These are phyloP conservation scores for Eupithecia abbreviata DNA, from an alignment of 2,888 invertebrate genomes.

Conservation along the genomic window DNA sequence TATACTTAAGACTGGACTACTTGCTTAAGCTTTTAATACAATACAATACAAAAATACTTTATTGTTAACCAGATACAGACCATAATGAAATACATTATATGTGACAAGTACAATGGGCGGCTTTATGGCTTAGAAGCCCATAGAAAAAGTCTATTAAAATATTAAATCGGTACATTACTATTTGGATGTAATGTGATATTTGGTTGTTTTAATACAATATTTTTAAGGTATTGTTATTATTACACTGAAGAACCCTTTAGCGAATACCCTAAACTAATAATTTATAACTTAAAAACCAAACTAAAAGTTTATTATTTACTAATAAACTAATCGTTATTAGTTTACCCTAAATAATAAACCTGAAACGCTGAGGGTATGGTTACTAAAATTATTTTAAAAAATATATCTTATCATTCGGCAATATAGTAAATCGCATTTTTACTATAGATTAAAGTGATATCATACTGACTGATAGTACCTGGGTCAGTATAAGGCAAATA, in stretches of 20 bases:
- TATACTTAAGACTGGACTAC: background rate
- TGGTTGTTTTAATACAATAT: background rate
- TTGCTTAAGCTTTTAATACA: background rate
- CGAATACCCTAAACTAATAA: no score
- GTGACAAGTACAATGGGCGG: no score
- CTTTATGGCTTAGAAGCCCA: background rate
- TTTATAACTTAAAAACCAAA: no score
- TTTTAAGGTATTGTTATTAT: background rate
- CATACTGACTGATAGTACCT: background rate
- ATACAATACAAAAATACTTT: no score
- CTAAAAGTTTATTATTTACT: no score
- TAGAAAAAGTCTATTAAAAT: background rate
- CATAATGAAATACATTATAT: no score
- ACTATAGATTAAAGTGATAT: background rate
- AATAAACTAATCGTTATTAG: no score
- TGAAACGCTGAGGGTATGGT: background rate
- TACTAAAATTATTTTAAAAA: background rate
- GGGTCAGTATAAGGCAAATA: background rate
- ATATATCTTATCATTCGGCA: background rate
- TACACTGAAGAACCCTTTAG: background rate
- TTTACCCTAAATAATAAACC: no score
- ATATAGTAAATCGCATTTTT: background rate
- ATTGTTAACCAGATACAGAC: no score
- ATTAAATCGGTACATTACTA: no score
- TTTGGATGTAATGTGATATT: background rate